phyloP scores from a whole-genome alignment of 1,140 invertebrate species.

The Atopsyche davidsoni region DNA sequence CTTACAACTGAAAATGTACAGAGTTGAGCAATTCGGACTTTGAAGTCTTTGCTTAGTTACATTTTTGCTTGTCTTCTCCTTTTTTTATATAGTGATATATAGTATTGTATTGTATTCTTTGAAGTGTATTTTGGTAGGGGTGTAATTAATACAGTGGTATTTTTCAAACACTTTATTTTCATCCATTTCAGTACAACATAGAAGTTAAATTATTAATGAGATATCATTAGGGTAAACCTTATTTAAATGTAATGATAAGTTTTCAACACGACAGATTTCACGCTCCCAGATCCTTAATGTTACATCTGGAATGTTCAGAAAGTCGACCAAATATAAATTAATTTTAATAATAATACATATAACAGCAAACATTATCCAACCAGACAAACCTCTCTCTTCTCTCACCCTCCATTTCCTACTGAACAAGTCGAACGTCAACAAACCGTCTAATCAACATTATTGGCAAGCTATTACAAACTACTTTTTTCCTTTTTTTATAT shows the following conservation, averaged over 20 bases:
- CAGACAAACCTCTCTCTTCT: constrained; percentile 14
- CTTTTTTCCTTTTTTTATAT: no score
- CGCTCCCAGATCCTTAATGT: constrained; percentile 18
- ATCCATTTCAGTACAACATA: constrained; percentile 32
- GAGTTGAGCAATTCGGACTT: no score
- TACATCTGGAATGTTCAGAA: constrained; percentile 25
- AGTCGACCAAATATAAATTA: constrained; percentile 22
- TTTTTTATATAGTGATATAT: no score
- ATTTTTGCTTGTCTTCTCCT: no score
- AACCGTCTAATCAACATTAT: no score
- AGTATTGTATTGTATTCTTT: no score
- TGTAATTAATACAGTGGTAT: no score
- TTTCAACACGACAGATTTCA: constrained; percentile 22
- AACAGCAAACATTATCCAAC: constrained; percentile 27
- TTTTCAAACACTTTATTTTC: constrained; percentile 33
- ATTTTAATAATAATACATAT: constrained; percentile 20
- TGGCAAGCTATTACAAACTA: no score
- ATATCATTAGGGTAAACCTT: constrained; percentile 28
- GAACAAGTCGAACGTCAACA: constrained; percentile 11
- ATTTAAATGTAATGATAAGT: constrained; percentile 30
- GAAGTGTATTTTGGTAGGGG: no score
- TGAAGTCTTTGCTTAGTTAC: no score
- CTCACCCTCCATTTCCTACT: constrained; percentile 22
- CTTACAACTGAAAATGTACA: no score
- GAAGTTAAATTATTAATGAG: constrained; percentile 32